These are phyloP conservation scores for Eilema caniola DNA, from an alignment of 2,888 invertebrate species.

Conservation along the genomic window DNA sequence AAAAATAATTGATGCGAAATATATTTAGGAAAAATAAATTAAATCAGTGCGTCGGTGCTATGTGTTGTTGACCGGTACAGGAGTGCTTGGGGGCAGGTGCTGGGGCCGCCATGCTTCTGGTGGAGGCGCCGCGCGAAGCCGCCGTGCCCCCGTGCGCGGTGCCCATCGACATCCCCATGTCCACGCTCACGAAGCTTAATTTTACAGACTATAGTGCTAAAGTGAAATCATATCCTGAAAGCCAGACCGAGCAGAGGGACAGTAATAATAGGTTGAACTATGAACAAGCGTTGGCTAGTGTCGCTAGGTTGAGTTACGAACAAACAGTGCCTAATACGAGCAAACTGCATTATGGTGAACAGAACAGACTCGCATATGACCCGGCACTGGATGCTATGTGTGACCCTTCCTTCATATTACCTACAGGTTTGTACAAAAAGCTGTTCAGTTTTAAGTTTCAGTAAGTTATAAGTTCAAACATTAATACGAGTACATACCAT, in stretches of 20 bases:
- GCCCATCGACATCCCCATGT: constrained; percentile 80
- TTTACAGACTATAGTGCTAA: constrained; percentile 84
- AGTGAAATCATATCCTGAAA: constrained; percentile 75
- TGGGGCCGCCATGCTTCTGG: constrained; percentile 91
- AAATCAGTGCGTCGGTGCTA: constrained; percentile 58
- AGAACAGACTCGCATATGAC: constrained; percentile 76
- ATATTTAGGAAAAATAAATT: constrained; percentile 23
- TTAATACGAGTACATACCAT: no score
- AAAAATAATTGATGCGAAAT: constrained; percentile 19
- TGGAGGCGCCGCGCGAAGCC: constrained; percentile 91
- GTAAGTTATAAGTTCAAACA: not conserved
- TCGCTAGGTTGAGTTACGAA: constrained; percentile 75
- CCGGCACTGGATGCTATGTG: constrained; percentile 75
- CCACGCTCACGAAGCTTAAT: constrained; percentile 78
- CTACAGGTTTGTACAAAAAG: constrained; percentile 68
- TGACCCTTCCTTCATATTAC: constrained; percentile 74
- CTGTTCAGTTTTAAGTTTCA: not conserved
- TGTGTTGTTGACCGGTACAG: constrained; percentile 72
- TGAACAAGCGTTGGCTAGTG: constrained; percentile 75
- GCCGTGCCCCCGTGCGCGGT: constrained; percentile 88
- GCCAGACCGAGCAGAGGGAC: constrained; percentile 66
- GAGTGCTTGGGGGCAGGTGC: constrained; percentile 71
- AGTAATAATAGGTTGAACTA: constrained; percentile 72
- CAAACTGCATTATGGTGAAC: constrained; percentile 76
- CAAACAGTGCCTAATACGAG: constrained; percentile 68